Evolutionary conservation across 2,888 invertebrate genomes (phyloP), one percentile per base, ranked within the genome.

Genomic region (Craniophora ligustri): DNA sequence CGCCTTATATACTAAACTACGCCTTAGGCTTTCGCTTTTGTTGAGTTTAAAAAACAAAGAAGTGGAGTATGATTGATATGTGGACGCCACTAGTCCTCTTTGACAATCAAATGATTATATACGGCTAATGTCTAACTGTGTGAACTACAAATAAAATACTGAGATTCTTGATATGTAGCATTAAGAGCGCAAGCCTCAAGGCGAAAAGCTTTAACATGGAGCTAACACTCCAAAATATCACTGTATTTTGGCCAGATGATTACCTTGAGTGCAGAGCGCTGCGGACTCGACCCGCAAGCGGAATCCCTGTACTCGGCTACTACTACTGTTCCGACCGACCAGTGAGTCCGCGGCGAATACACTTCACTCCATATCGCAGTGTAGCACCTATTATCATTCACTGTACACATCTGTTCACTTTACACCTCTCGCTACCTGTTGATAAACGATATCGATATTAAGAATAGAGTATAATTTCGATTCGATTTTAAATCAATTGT

Each of bases 111-210:
- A 54, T 36, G 57, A 59, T 57, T 57, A 55, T 44, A 60, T 44
- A 60, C 26, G 49, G 54, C 41, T 67, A 66, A 53, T 26, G 26
- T 58, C 54, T 61, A 51, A 21, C 30, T 26, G 50, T 55, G 66
- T 65, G 67, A 67, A 71, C 67, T 74, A 75, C 69, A 72, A 71
- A 66, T 76, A 82, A 77, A 75, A 76, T 75, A 81, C 75, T 85
- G 89, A 91, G 90, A 90, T 90, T 91, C 89, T 83, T 91, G 91
- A 91, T 91, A 91, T 90, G 89, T 90, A 84, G 84, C 82, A 75
- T 66, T 81, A 65, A 76, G 79, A 85, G 86, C 83, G 84, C 76
- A 84, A 85, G 87, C 86, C 87, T 82, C 70, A 72, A 81, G 85
- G 81, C 85, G 81, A 78, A 59, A 84, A 85, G 84, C 84, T 81